Conservation (phyloP, 1,140 invertebrate species). For the Zaprionus ornatus region DNA sequence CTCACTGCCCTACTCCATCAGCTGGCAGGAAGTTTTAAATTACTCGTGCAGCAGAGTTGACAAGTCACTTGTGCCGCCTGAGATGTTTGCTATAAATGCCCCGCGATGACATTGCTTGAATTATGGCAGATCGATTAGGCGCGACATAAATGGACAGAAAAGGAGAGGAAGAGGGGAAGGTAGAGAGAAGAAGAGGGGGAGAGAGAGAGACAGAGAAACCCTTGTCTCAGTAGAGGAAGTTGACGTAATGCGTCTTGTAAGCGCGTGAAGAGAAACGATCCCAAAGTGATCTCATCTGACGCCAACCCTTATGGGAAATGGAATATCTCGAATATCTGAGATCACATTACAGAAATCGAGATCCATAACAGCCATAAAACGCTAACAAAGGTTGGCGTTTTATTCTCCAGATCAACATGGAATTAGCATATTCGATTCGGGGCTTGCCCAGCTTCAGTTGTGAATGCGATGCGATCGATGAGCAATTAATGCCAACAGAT, state of each 20-base stretch:
- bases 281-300: conserved; percentile 22
- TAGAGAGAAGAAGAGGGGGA: neutral
- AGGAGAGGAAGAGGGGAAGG: neutral
- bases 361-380: conserved; percentile 20
- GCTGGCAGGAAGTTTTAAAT: conserved; percentile 24
- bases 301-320: conserved; percentile 11
- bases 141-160: conserved; percentile 3
- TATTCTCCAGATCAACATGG: conserved; percentile 4
- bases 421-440: conserved; percentile 37
- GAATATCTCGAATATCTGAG: conserved; percentile 13
- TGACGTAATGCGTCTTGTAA: neutral
- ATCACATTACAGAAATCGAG: conserved; percentile 35
- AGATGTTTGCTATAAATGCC: conserved; percentile 1
- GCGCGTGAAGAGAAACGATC: neutral
- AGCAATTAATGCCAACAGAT: conserved; percentile 17
- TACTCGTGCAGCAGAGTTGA: conserved; percentile 30
- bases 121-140: conserved; percentile 26
- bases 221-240: neutral
- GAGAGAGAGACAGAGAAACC: neutral
- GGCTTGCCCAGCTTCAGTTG: conserved; percentile 4
- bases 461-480: conserved; percentile 1
- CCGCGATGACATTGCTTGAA: conserved; percentile 18
- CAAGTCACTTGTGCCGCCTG: conserved; percentile 27
- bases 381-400: conserved; percentile 24
- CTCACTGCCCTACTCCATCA: neutral